phyloP scores from a whole-genome alignment of 2,113 vertebrate genomes.

The Casuarius casuarius region DNA sequence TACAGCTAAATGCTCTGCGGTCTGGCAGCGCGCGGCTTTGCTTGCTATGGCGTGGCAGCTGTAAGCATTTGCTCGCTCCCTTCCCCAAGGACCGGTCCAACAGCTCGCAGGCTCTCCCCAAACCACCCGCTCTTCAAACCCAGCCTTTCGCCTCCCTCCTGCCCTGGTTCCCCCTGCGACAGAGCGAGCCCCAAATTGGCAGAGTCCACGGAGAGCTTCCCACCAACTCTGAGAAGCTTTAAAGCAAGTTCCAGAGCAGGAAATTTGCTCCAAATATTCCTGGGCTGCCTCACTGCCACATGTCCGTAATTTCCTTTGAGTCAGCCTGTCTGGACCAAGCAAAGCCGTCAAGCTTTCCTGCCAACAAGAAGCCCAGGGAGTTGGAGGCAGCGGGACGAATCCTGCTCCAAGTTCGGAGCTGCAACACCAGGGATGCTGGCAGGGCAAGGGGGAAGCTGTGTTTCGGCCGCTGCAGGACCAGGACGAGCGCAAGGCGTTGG shows the following conservation, averaged over 20 bases:
- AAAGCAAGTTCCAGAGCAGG: neutral
- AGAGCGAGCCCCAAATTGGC: neutral
- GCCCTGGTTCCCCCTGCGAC: neutral
- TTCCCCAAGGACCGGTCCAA: neutral
- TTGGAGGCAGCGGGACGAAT: neutral
- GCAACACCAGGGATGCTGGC: accelerated
- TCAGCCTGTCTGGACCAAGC: neutral
- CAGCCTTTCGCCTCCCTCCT: neutral
- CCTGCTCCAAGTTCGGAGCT: neutral
- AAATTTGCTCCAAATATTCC: neutral
- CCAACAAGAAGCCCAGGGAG: neutral
- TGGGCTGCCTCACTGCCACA: neutral
- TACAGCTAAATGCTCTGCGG: neutral
- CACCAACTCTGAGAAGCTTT: neutral
- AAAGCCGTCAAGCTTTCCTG: neutral
- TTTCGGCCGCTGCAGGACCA: neutral
- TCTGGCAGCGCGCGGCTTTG: neutral
- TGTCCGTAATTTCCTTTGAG: neutral
- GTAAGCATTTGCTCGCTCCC: accelerated
- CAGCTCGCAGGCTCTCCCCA: neutral
- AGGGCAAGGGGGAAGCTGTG: neutral
- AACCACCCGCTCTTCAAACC: neutral
- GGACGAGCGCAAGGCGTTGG: no score
- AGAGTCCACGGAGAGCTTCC: neutral
- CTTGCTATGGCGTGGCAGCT: neutral